Conservation (phyloP, 2,113 vertebrate genomes). For the Arenaria interpres region DNA sequence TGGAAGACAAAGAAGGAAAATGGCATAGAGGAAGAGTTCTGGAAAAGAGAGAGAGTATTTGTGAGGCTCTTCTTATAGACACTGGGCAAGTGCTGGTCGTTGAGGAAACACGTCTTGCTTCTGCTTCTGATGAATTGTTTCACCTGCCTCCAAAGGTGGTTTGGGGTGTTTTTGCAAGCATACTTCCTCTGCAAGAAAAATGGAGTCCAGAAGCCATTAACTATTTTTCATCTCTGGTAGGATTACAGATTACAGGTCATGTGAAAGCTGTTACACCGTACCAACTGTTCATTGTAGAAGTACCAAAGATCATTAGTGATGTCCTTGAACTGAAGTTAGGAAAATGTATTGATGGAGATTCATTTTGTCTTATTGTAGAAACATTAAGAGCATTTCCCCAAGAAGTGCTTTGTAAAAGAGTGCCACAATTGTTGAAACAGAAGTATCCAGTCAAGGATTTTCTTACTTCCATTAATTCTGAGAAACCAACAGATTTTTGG, state of each 20-base stretch:
- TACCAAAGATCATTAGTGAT: constrained; percentile 80
- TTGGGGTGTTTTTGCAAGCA: constrained; percentile 86
- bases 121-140: constrained; percentile 80
- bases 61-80: constrained; percentile 86
- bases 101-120: constrained; percentile 68
- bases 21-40: constrained; percentile 92
- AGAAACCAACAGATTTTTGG: constrained; percentile 54
- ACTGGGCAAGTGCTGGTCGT: constrained; percentile 80
- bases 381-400: constrained; percentile 75
- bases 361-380: constrained; percentile 86
- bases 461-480: background rate
- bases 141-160: constrained; percentile 85
- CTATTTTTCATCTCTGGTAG: constrained; percentile 84
- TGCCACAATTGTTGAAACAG: constrained; percentile 54
- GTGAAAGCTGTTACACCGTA: constrained; percentile 80
- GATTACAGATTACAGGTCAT: constrained; percentile 79
- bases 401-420: constrained; percentile 39
- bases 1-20: constrained; percentile 80
- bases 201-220: constrained; percentile 76
- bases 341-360: constrained; percentile 82
- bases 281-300: constrained; percentile 84
- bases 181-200: constrained; percentile 80
- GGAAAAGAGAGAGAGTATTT: constrained; percentile 67
- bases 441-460: constrained; percentile 9
- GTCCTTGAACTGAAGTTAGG: constrained; percentile 80